These are phyloP conservation scores for Cydia amplana DNA, from an alignment of 1,140 invertebrate genomes.

Conservation along the genomic window DNA sequence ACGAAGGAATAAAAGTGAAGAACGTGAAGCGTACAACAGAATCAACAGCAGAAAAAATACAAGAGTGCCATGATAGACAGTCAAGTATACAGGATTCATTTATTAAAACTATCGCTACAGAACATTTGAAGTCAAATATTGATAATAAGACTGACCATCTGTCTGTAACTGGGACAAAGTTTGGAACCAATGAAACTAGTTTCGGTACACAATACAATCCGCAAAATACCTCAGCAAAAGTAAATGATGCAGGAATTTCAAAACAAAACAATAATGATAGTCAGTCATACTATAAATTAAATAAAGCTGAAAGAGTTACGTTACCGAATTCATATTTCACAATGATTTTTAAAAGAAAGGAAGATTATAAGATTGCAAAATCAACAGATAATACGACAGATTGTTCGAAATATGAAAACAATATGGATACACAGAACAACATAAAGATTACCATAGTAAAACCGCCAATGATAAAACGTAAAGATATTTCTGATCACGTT, in stretches of 20 bases:
- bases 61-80: too few relatives aligned
- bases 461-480: background rate
- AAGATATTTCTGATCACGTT: background rate
- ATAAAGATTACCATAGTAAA: background rate
- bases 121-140: background rate
- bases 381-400: background rate
- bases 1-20: too few relatives aligned
- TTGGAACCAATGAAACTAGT: background rate
- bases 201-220: background rate
- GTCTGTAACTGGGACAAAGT: background rate
- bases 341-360: background rate
- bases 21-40: too few relatives aligned
- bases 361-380: background rate
- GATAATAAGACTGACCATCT: background rate
- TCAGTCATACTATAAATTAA: background rate
- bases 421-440: background rate
- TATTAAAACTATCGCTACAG: too few relatives aligned
- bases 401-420: background rate
- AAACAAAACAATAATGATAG: background rate
- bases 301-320: background rate
- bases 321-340: background rate
- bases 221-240: background rate
- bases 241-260: background rate
- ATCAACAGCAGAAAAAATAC: too few relatives aligned
- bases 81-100: too few relatives aligned